Evolutionary conservation across 2,797 vertebrate species (phyloP), one percentile per base, ranked within the genome.

Genomic region (Tragopan temminckii): DNA sequence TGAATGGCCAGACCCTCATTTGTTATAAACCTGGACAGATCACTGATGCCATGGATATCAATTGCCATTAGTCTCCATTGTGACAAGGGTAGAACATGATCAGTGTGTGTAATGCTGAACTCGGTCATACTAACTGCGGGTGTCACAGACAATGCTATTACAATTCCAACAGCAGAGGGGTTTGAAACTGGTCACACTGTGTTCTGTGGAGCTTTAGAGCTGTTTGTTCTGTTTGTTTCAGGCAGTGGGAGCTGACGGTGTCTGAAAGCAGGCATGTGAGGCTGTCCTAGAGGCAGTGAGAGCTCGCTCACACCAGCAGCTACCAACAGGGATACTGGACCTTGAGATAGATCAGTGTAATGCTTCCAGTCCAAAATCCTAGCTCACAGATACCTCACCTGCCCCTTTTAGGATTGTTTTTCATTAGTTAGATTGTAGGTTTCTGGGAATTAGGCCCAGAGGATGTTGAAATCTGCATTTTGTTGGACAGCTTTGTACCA

Each of bases 111-210:
- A 18, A 29, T 5, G 7, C 20, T 40, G 40, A 48, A 78, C 23
- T 13, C 5, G 52, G 76, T 0, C 9, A 45, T 7, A 19, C 3
- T 40, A 53, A 55, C 55, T 43, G 58, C 25, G 43, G 46, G 19
- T 3, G 3, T 59, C 64, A 59, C 38, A 43, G 53, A 20, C 24
- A 45, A 62, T 1, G 6, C 23, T 9, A 2, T 25, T 43, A 24
- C 0, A 3, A 19, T 2, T 0, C 0, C 14, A 75, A 53, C n/a
- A 10, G 29, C 5, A 66, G 29, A 58, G 62, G 20, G 27, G n/a
- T 55, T 21, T 58, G 27, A 46, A 31, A n/a, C 12, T 27, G 35
- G 20, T 21, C 29, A 17, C 25, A 13, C 43, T 55, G 35, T 20
- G 29, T 29, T 45, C 59, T 29, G 9, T 15, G 29, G 31, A 38